phyloP scores from a whole-genome alignment of 1,140 invertebrate genomes.

The Brachionus paranguensis region DNA sequence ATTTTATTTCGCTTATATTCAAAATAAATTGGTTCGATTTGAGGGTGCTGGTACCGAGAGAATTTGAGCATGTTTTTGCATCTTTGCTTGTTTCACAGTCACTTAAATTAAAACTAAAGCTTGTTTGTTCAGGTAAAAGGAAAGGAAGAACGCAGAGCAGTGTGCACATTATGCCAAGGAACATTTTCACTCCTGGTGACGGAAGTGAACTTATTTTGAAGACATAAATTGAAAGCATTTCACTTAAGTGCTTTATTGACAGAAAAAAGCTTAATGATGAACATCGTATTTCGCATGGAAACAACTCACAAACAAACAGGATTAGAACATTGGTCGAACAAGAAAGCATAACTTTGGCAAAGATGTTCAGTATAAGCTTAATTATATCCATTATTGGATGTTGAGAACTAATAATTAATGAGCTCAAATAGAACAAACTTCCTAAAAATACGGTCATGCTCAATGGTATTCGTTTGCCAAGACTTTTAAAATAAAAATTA shows the following conservation, averaged over 20 bases:
- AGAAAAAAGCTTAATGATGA: conserved; percentile 37
- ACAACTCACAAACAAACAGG: conserved; percentile 20
- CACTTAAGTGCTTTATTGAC: conserved; percentile 31
- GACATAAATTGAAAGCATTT: conserved; percentile 37
- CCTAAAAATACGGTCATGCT: conserved; percentile 4
- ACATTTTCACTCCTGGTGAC: not conserved
- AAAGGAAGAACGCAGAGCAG: not conserved
- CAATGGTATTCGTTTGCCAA: conserved; percentile 23
- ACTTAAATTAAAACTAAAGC: conserved; percentile 12
- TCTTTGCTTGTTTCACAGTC: not conserved
- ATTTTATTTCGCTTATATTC: conserved; percentile 13
- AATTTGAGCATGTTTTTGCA: not conserved
- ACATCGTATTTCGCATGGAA: conserved; percentile 40
- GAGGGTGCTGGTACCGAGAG: not conserved
- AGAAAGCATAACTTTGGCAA: not conserved
- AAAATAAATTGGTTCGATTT: not conserved
- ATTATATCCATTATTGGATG: not conserved
- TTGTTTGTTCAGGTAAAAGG: conserved; percentile 15
- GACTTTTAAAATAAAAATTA: not conserved
- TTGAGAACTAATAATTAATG: not conserved
- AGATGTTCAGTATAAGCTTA: not conserved
- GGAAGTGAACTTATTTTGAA: conserved; percentile 16
- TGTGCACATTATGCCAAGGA: not conserved
- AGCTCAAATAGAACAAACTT: not conserved
- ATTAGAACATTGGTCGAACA: not conserved